These are phyloP conservation scores for Poecilia gillii DNA, from an alignment of 2,797 vertebrate genomes.

Conservation along the genomic window DNA sequence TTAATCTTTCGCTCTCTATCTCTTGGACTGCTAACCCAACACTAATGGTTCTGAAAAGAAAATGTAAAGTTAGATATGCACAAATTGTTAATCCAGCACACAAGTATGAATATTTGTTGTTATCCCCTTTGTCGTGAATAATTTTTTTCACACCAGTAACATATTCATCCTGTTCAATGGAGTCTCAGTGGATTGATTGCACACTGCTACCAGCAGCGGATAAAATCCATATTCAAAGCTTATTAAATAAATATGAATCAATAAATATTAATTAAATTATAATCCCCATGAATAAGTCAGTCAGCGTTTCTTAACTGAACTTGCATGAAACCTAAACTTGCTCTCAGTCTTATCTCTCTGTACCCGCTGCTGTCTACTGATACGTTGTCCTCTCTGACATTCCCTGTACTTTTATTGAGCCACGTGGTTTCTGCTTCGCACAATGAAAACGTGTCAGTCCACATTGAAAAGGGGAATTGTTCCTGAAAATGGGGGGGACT, in stretches of 20 bases:
- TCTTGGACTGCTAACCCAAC: neutral
- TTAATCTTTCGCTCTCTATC: neutral
- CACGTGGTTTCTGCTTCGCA: conserved; percentile 53
- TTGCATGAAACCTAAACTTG: neutral
- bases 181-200: neutral
- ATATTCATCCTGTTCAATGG: neutral
- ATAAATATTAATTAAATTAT: neutral
- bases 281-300: neutral
- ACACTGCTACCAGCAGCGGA: neutral
- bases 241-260: neutral
- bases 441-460: conserved; percentile 60
- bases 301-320: neutral
- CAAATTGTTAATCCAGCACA: neutral
- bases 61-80: neutral
- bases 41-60: neutral
- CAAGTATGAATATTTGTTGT: neutral
- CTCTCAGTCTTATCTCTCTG: neutral
- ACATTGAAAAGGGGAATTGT: conserved; percentile 56
- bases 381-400: conserved; percentile 53
- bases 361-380: conserved; percentile 11
- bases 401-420: conserved; percentile 58
- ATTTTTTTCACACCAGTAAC: neutral
- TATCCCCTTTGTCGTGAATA: neutral
- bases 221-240: neutral
- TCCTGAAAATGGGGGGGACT: conserved; percentile 44